Evolutionary conservation across 1,140 invertebrate species (phyloP), one percentile per base, ranked within the genome.

Genomic region (Danaus plexippus): DNA sequence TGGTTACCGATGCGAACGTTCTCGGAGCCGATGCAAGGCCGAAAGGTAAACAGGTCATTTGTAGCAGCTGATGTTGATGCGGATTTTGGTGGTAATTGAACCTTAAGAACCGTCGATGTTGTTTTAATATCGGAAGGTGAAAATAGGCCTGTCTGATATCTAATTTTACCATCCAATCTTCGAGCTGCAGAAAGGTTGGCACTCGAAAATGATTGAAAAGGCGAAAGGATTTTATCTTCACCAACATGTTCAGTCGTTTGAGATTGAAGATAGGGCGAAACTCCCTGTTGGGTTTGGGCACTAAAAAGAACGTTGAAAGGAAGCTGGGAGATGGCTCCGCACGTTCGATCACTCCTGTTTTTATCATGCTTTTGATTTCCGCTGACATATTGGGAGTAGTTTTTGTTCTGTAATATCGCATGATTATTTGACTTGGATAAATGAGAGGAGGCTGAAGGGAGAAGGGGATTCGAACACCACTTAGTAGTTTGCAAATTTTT

Each of bases 161-260:
- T 11, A 64, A 13, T 56, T 54, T 64, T 53, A 54, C 47, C 62
- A 64, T 57, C 62, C 54, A 64, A 22, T 64, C 62, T 32, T 47
- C 15, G 0, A 54, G 18, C 47, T 64, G 57, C 1, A 59, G 50
- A 52, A 59, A 59, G 32, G 52, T 51, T 48, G 57, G 55, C n/a
- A 57, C 44, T 12, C 11, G 9, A n/a, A 13, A 12, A 41, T 59
- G 56, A 18, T 43, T 47, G 7, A 63, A 47, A 4, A 59, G 42
- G 2, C 42, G 52, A 52, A 59, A 63, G 43, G 40, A 11, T 45
- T 52, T 59, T 15, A 12, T 42, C 10, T 48, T 55, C 1, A 63
- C 41, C 9, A 52, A 63, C 11, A 43, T 15, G 47, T 63, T 63
- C 18, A 58, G 15, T 63, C 51, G 11, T 32, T 45, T n/a, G 13